These are phyloP conservation scores for Sebastes wilsoni DNA, from an alignment of 2,797 vertebrate species.

Conservation along the genomic window DNA sequence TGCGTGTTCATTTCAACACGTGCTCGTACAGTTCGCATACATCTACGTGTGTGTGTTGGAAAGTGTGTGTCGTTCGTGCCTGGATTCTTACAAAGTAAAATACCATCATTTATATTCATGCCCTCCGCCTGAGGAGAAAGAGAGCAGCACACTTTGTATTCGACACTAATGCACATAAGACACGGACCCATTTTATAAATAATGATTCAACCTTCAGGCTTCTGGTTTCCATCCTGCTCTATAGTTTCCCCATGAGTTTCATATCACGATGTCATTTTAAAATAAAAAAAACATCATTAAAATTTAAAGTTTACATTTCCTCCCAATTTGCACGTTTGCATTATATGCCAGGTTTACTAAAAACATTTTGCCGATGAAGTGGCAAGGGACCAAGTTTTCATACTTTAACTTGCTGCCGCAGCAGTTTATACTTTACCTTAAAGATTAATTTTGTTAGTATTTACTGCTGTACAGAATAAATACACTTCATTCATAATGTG, in stretches of 20 bases:
- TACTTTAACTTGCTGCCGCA: background rate
- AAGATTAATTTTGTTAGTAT: background rate
- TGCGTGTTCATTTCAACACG: background rate
- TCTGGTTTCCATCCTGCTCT: slow-evolving; percentile 11
- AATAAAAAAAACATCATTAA: slow-evolving; percentile 11
- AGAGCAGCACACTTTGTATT: slow-evolving; percentile 55
- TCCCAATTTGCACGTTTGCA: slow-evolving; percentile 8
- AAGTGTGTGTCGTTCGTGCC: background rate
- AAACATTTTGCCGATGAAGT: background rate
- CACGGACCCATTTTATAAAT: slow-evolving; percentile 67
- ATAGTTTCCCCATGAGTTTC: background rate
- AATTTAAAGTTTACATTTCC: slow-evolving; percentile 10
- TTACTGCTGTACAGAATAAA: background rate
- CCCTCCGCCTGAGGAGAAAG: slow-evolving; percentile 50
- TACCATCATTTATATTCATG: slow-evolving; percentile 66
- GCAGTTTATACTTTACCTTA: background rate
- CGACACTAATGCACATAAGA: slow-evolving; percentile 71
- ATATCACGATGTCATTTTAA: background rate
- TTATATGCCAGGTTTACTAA: background rate
- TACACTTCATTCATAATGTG: background rate
- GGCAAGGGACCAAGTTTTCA: background rate
- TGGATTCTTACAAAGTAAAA: slow-evolving; percentile 49
- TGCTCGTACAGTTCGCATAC: accelerated
- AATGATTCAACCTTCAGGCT: slow-evolving; percentile 66
- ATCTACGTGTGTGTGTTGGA: background rate